Conservation (phyloP, 2,797 vertebrate species). For the Arrhamphus sclerolepis region DNA sequence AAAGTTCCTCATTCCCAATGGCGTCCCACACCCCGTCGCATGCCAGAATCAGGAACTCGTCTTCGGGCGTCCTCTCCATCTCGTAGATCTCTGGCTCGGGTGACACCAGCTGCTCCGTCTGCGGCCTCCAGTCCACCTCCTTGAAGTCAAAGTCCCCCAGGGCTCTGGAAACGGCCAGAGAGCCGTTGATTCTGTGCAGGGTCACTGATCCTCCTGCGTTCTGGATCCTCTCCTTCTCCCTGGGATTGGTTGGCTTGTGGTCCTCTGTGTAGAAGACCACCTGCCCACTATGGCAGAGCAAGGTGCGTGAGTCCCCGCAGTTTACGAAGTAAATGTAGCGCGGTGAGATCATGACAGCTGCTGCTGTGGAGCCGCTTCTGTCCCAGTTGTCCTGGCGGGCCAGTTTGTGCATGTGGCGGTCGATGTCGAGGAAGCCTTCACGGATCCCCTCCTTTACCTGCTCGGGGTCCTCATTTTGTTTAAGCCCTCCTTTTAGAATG, state of each 20-base stretch:
- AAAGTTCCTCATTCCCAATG: slow-evolving; percentile 82
- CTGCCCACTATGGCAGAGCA: slow-evolving; percentile 75
- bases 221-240: slow-evolving; percentile 86
- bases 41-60: slow-evolving; percentile 86
- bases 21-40: slow-evolving; percentile 88
- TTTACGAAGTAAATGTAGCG: slow-evolving; percentile 82
- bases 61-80: slow-evolving; percentile 72
- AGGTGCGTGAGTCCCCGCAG: slow-evolving; percentile 83
- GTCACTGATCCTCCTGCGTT: slow-evolving; percentile 84
- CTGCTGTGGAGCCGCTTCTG: slow-evolving; percentile 77
- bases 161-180: slow-evolving; percentile 84
- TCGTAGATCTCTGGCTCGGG: slow-evolving; percentile 86
- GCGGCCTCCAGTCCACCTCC: slow-evolving; percentile 82
- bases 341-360: slow-evolving; percentile 77
- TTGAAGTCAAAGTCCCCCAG: slow-evolving; percentile 88
- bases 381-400: slow-evolving; percentile 76
- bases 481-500: slow-evolving; percentile 61
- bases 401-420: slow-evolving; percentile 79
- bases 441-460: slow-evolving; percentile 81
- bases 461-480: slow-evolving; percentile 67
- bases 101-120: slow-evolving; percentile 86
- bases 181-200: slow-evolving; percentile 83
- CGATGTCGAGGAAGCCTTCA: slow-evolving; percentile 79
- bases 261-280: slow-evolving; percentile 87
- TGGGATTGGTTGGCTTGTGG: slow-evolving; percentile 84